Base-by-base conservation (phyloP, 1,140 invertebrate species). In the Platorchestia sp. region DNA sequence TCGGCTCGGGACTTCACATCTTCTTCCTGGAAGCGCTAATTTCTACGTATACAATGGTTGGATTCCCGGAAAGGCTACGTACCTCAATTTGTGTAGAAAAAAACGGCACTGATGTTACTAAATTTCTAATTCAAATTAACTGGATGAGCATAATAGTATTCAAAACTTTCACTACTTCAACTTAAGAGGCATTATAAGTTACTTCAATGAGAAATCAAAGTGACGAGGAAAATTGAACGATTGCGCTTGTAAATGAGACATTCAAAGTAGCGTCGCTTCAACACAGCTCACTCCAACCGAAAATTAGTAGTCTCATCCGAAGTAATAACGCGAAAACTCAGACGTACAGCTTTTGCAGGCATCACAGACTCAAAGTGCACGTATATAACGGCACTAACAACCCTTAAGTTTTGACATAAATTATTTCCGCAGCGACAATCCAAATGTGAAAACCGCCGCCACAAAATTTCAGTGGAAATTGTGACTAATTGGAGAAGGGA, bases 401-500 rank as follows among this genome's bases (percentile, higher is more conserved):
- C 59, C 7, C 59, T 51, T 36, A 75, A 75, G 59, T 75, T 75
- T 75, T 27, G 10, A 75, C 59, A 75, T 75, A 27, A 75, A 75
- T 75, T 75, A 75, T 75, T 75, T 75, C 59, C 10, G 59, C 59
- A 27, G 36, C 59, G 27, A 75, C 59, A 75, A 36, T 89, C 87
- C 45, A 93, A 47, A 47, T 93, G 40, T 19, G 43, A 44, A 45
- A 93, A 44, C 91, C 41, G 91, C 45, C 44, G n/a, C 91, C 91
- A 44, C 91, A 93, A 93, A 44, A 93, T 93, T 42, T 93, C 45
- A 44, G 36, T 44, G 0, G 91, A 45, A 93, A 93, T 93, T 93
- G 91, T 93, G 91, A 93, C 91, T 93, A 93, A 93, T 93, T 93
- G 91, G 91, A 93, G 45, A 10, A 45, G 44, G 91, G 91, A 47